phyloP scores from a whole-genome alignment of 2,113 vertebrate genomes.

The Paradoxurus hermaphroditus region DNA sequence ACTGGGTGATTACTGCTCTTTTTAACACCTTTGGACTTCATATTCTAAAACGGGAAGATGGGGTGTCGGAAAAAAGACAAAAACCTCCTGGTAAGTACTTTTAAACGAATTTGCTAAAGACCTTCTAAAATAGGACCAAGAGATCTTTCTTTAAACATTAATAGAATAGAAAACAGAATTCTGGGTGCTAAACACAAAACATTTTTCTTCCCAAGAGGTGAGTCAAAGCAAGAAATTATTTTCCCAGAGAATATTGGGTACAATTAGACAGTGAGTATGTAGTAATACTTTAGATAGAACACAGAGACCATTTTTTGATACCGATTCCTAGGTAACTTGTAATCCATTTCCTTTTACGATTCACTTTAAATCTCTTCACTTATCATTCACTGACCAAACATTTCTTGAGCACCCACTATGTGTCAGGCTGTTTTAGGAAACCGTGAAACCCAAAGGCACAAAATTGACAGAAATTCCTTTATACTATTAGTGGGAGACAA shows the following conservation, averaged over 20 bases:
- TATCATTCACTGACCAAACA: neutral
- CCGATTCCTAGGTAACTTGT: neutral
- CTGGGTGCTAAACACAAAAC: neutral
- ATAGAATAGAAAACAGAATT: neutral
- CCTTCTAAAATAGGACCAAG: neutral
- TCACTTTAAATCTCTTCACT: neutral
- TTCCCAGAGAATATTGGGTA: neutral
- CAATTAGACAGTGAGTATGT: neutral
- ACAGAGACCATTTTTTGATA: neutral
- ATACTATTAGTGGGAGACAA: neutral
- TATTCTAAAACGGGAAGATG: neutral
- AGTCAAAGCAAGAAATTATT: neutral
- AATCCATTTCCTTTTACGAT: neutral
- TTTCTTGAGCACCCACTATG: neutral
- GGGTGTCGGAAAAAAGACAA: neutral
- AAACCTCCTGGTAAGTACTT: neutral
- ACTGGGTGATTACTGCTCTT: neutral
- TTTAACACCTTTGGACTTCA: neutral
- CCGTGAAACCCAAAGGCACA: neutral
- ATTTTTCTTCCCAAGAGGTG: neutral
- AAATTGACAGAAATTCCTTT: neutral
- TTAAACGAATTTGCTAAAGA: neutral
- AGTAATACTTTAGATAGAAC: neutral
- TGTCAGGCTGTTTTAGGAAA: neutral
- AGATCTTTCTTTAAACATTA: too few species aligned